Evolutionary conservation across 2,113 vertebrate genomes (phyloP).

Genomic region (Eudyptes chrysolophus): DNA sequence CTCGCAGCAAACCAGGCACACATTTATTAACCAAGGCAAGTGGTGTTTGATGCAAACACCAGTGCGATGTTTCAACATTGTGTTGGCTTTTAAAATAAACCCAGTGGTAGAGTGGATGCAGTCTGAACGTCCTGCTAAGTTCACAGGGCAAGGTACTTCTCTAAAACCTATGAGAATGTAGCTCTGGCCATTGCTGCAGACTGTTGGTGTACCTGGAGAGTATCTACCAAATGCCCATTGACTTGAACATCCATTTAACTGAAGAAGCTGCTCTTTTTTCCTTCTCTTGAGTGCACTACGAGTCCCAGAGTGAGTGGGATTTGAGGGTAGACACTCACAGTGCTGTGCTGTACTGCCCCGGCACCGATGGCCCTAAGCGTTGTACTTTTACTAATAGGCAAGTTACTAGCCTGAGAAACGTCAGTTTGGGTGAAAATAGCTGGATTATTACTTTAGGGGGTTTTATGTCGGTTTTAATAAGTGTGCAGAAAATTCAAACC

Average conservation of each 20-base stretch:
- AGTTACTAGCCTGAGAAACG: background rate
- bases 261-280: background rate
- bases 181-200: background rate
- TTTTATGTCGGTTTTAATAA: background rate
- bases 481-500: background rate
- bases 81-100: background rate
- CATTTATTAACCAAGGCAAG: background rate
- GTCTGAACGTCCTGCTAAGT: background rate
- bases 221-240: background rate
- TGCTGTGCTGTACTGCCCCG: rapidly evolving
- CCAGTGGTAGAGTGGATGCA: background rate
- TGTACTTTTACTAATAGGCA: background rate
- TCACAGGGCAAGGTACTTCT: background rate
- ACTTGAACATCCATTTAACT: background rate
- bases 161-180: background rate
- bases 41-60: background rate
- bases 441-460: background rate
- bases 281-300: background rate
- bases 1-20: background rate
- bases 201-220: background rate
- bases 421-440: background rate
- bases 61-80: background rate
- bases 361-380: background rate
- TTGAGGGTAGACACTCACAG: background rate
- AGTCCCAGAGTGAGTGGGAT: background rate